Base-by-base conservation (phyloP, 2,113 vertebrate genomes). In the Thomomys bottae region DNA sequence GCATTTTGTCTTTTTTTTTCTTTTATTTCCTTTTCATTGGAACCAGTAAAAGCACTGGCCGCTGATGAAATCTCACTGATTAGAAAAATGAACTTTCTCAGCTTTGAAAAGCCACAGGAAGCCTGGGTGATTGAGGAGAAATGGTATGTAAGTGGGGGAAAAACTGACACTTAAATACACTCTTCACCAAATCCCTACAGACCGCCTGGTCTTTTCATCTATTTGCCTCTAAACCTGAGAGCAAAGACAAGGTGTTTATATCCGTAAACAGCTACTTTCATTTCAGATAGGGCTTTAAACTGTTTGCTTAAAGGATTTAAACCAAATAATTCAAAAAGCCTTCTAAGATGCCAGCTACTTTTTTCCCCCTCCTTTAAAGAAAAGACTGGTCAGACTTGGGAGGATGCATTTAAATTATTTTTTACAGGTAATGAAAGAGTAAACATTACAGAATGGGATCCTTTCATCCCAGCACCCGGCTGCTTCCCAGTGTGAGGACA, bases 251-350 rank as follows among this genome's bases (percentile, higher is more conserved):
- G 96, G 96, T 97, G 91, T 97, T 98, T 98, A 93, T 97, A 95
- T 87, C 95, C 98, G 98, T 96, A 98, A 96, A 96, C 92, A 96
- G 94, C 94, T 89, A 96, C 97, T 97, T 96, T 94, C 97, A 96
- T 98, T 98, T 98, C 98, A 98, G 98, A 97, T 40, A 84, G 97
- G 97, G 96, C 94, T 98, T 98, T 98, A 98, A 97, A 98, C 97
- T 99, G 98, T 99, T 99, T 98, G 95, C 95, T 96, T 98, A 98
- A 98, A 97, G 95, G 97, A 96, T 98, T 97, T 97, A 97, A 97
- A 97, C 97, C 97, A 98, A 97, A 97, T 96, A 72, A 96, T 97
- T 97, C 97, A 95, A 98, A 98, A 97, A 95, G 77, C 17, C 93
- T 98, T 98, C 98, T 96, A 97, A 97, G 95, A 94, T 96, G 93